phyloP scores from a whole-genome alignment of 2,113 vertebrate species.

The Genyomyrus donnyi region DNA sequence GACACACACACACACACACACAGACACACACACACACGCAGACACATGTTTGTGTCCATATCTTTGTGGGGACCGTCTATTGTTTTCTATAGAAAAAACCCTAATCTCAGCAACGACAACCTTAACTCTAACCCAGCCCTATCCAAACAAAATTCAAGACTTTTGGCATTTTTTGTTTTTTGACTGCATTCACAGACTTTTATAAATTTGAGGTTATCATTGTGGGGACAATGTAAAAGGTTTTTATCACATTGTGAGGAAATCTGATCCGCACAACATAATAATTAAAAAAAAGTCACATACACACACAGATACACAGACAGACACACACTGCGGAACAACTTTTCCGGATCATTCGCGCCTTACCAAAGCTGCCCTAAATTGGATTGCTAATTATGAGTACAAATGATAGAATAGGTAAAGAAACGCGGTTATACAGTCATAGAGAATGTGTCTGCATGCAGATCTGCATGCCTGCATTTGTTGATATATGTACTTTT shows the following conservation, averaged over 20 bases:
- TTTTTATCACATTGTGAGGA: background rate
- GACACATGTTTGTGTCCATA: background rate
- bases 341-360: background rate
- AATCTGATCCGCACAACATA: background rate
- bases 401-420: background rate
- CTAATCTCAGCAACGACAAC: no score
- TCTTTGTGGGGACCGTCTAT: no score
- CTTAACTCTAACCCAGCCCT: no score
- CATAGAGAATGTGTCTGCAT: background rate
- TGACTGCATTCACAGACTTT: background rate
- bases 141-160: background rate
- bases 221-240: background rate
- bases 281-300: background rate
- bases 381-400: background rate
- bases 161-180: background rate
- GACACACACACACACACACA: conserved; percentile 11
- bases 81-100: no score
- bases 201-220: background rate
- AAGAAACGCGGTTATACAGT: background rate
- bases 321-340: background rate
- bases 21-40: conserved; percentile 19
- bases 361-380: background rate
- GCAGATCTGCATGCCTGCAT: background rate
- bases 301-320: conserved; percentile 11
- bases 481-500: background rate